Conservation (phyloP, 2,113 vertebrate genomes). For the Elanus axillaris region DNA sequence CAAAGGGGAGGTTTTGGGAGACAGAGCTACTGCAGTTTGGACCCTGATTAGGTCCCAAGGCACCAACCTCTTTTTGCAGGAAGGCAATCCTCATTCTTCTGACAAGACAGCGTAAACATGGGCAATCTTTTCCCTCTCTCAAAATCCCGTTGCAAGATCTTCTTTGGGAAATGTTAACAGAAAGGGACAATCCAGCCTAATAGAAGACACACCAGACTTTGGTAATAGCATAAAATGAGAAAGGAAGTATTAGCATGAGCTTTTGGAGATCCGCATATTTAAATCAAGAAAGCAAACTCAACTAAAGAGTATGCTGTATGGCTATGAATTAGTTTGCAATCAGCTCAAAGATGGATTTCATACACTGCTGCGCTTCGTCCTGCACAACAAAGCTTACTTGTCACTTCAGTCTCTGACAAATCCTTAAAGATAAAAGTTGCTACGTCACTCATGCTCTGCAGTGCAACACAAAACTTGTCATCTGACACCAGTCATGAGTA, state of each 20-base stretch:
- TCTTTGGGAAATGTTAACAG: not conserved
- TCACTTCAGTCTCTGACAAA: slow-evolving; percentile 25
- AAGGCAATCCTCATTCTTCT: not conserved
- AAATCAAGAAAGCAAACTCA: not conserved
- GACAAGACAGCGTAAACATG: not conserved
- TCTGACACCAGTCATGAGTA: not conserved
- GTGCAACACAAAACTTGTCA: not conserved
- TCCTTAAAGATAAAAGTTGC: slow-evolving; percentile 13
- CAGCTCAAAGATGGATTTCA: not conserved
- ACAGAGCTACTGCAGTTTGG: not conserved
- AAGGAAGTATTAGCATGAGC: not conserved
- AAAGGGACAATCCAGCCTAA: not conserved
- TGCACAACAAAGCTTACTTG: not conserved
- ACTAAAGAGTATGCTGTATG: not conserved
- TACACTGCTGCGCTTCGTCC: not conserved
- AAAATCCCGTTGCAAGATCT: not conserved
- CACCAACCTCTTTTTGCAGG: not conserved
- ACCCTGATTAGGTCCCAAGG: not conserved
- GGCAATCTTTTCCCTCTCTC: not conserved
- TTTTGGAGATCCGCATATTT: not conserved
- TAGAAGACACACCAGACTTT: not conserved
- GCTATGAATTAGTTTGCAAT: not conserved
- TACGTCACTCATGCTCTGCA: not conserved
- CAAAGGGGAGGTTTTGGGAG: not conserved
- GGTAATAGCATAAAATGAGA: not conserved